Conservation (phyloP, 2,113 vertebrate species). For the Lepus americanus region DNA sequence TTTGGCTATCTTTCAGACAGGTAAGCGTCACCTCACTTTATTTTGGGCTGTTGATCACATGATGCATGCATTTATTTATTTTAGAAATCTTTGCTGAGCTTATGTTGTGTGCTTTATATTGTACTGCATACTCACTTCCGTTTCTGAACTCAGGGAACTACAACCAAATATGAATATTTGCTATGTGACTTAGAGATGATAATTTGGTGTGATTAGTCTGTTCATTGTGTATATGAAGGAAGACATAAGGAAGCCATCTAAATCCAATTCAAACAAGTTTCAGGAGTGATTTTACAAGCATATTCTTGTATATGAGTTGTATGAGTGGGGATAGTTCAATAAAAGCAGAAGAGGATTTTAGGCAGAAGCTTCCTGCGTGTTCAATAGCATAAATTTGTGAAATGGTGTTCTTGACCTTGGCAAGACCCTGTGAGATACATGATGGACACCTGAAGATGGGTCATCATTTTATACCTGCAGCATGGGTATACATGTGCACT, state of each 20-base stretch:
- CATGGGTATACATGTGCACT: not conserved
- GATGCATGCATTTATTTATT: not conserved
- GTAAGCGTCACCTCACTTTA: not conserved
- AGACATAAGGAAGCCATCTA: not conserved
- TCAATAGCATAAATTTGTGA: not conserved
- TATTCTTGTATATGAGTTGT: not conserved
- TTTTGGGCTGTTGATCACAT: not conserved
- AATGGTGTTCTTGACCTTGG: not conserved
- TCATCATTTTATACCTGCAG: not conserved
- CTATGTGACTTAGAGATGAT: not conserved
- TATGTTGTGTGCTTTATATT: not conserved
- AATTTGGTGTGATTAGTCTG: not conserved
- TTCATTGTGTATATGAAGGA: not conserved
- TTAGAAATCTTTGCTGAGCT: not conserved
- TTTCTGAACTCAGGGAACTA: not conserved
- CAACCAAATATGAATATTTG: not conserved
- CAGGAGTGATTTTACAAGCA: not conserved
- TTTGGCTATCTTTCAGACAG: slow-evolving; percentile 83
- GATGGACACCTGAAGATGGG: not conserved
- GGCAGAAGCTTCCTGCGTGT: not conserved
- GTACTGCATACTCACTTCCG: not conserved
- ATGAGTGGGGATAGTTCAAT: not conserved
- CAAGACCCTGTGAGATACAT: not conserved
- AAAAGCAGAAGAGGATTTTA: not conserved
- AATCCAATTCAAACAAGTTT: not conserved